Evolutionary conservation across 2,113 vertebrate genomes (phyloP).

Genomic region (Mus pahari): DNA sequence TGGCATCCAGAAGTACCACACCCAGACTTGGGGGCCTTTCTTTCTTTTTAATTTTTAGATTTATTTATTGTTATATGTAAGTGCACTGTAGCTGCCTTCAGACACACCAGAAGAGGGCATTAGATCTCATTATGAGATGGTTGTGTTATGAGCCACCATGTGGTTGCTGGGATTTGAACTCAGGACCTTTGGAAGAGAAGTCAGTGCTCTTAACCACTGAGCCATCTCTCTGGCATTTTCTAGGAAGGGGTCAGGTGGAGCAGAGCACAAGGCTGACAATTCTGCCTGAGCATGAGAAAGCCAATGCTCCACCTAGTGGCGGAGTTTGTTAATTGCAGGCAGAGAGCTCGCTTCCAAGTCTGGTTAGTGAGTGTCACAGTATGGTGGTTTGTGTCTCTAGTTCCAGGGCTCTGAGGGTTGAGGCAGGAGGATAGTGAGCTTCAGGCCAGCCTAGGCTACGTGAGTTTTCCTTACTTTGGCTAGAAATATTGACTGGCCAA

Average conservation of each 20-base stretch:
- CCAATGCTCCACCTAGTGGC: conserved; percentile 44
- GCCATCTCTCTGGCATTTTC: too few species aligned
- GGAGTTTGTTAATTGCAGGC: conserved; percentile 70
- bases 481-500: not conserved
- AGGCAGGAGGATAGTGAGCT: not conserved
- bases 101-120: too few species aligned
- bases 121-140: too few species aligned
- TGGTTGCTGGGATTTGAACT: too few species aligned
- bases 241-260: not conserved
- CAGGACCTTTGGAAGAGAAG: too few species aligned
- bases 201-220: too few species aligned
- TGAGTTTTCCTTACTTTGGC: not conserved
- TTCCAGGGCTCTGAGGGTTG: not conserved
- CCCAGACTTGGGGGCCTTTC: too few species aligned
- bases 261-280: accelerated
- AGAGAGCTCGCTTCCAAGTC: not conserved
- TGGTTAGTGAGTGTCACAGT: not conserved
- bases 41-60: too few species aligned
- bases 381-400: not conserved
- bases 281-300: not conserved
- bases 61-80: too few species aligned
- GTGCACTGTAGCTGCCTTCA: too few species aligned
- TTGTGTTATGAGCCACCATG: too few species aligned
- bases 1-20: not conserved
- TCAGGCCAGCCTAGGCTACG: not conserved